Percentiles rank a stretch among this genome's conserved stretches.
Evolutionary conservation across 2,113 vertebrate genomes (phyloP).

Genomic region (Anhinga rufa): DNA sequence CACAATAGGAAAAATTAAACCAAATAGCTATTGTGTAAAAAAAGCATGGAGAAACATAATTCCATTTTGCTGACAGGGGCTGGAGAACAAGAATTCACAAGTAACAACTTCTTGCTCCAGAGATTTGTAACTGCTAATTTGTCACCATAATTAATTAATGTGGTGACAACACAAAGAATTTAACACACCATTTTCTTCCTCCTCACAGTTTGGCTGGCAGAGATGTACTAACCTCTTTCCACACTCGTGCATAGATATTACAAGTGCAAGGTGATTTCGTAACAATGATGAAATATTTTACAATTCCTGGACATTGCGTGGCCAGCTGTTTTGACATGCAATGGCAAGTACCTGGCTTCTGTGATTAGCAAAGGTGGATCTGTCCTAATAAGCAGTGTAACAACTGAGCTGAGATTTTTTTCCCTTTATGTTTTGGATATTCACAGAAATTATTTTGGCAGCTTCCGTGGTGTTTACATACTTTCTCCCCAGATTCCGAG

Average conservation of each 20-base stretch:
- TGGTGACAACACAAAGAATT: not conserved
- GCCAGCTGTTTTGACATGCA: not conserved
- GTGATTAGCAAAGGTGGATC: not conserved
- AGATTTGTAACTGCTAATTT: not conserved
- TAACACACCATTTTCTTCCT: not conserved
- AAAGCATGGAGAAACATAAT: not conserved
- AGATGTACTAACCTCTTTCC: not conserved
- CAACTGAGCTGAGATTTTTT: not conserved
- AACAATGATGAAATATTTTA: not conserved
- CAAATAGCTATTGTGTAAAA: not conserved
- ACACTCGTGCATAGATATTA: not conserved
- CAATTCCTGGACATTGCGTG: not conserved
- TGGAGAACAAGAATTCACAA: not conserved
- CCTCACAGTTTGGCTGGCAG: not conserved
- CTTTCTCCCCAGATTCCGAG: not conserved
- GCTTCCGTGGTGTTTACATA: not conserved
- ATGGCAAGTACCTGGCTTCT: not conserved
- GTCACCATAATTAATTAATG: not conserved
- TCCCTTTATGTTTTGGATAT: not conserved
- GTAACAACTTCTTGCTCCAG: not conserved
- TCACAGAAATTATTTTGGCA: not conserved
- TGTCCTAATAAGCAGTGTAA: not conserved
- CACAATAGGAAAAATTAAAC: not conserved
- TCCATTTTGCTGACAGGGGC: not conserved
- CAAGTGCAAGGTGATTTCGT: not conserved